These are phyloP conservation scores for Pantherophis vulpinus DNA, from an alignment of 2,797 vertebrate species.

Conservation along the genomic window DNA sequence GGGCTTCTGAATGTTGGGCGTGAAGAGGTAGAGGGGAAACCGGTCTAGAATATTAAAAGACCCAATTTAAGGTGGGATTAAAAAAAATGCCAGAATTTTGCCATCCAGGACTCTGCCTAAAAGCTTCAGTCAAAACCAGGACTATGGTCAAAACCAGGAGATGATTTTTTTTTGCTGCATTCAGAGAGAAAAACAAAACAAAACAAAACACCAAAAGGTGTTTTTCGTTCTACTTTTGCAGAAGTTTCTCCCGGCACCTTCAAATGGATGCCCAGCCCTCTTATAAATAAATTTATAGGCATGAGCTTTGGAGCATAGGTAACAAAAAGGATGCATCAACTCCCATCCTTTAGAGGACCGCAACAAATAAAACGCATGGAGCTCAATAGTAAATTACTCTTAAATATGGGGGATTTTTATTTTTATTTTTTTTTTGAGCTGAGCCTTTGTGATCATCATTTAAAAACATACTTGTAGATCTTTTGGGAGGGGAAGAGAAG, in stretches of 20 bases:
- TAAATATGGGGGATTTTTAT: background rate
- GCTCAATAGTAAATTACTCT: background rate
- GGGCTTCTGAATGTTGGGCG: background rate
- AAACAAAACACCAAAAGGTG: too few species aligned
- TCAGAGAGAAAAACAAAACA: too few species aligned
- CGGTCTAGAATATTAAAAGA: background rate
- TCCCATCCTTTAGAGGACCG: background rate
- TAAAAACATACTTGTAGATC: slow-evolving; percentile 51
- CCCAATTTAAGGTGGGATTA: background rate
- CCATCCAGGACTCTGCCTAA: background rate
- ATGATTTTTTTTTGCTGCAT: background rate
- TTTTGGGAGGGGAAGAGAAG: background rate
- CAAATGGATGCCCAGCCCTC: background rate
- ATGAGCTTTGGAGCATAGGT: background rate
- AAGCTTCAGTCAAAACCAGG: background rate
- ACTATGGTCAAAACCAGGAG: too few species aligned
- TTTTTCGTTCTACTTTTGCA: background rate
- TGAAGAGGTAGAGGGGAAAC: background rate
- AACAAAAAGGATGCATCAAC: background rate
- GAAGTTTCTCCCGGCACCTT: background rate
- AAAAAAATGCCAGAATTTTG: too few species aligned
- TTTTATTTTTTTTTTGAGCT: slow-evolving; percentile 19
- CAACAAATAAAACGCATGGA: background rate
- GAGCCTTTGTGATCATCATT: slow-evolving; percentile 34
- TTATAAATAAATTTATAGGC: background rate